These are phyloP conservation scores for Lycophotia porphyrea DNA, from an alignment of 2,888 invertebrate genomes.

Conservation along the genomic window DNA sequence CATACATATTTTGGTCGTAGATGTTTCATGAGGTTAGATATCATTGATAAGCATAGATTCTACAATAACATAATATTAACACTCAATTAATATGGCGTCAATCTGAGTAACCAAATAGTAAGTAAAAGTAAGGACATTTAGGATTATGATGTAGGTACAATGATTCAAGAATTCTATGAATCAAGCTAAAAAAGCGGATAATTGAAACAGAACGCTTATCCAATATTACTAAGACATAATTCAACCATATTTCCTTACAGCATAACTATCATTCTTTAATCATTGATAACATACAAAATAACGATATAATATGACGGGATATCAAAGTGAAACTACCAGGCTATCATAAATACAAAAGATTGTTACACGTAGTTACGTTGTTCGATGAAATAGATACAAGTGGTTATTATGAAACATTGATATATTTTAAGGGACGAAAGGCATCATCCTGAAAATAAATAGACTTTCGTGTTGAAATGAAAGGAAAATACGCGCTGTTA, in stretches of 20 bases:
- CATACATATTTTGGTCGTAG: neutral
- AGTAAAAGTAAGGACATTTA: no score
- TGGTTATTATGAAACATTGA: conserved; percentile 11
- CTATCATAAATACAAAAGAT: conserved; percentile 2
- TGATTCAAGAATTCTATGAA: neutral
- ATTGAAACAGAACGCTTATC: conserved; percentile 5
- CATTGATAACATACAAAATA: conserved; percentile 1
- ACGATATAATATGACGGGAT: conserved; percentile 16
- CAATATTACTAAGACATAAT: neutral
- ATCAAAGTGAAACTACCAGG: neutral
- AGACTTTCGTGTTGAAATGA: conserved; percentile 2
- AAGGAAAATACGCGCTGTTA: conserved; percentile 25
- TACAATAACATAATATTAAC: neutral
- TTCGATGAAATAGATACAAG: neutral
- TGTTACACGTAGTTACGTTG: neutral
- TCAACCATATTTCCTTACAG: neutral
- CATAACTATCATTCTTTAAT: neutral
- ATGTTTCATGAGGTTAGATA: neutral
- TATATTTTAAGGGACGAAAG: conserved; percentile 5
- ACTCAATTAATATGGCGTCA: neutral
- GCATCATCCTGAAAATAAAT: conserved; percentile 18
- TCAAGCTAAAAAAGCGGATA: neutral
- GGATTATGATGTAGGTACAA: no score
- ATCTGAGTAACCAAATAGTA: no score
- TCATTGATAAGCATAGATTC: conserved; percentile 13